A percentile compares a stretch with the other conserved stretches of the same genome.
Evolutionary conservation across 1,140 invertebrate genomes (phyloP).

Genomic region (Heterodera schachtii): DNA sequence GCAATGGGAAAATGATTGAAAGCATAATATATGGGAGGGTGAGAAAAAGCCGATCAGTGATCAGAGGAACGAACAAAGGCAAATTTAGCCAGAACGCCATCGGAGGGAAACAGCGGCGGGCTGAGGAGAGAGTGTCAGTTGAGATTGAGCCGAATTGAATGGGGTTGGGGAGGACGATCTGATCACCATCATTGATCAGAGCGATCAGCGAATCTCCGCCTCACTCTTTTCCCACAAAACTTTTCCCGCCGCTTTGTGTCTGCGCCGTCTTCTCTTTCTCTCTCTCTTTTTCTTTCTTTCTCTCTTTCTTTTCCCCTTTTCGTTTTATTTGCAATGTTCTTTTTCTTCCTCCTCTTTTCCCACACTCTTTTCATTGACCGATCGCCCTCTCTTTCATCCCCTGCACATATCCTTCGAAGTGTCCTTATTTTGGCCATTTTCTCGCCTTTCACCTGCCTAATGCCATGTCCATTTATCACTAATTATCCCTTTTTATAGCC

Average conservation of each 20-base stretch:
- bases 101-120: slow-evolving; percentile 19
- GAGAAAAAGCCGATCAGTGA: background rate
- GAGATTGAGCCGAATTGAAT: background rate
- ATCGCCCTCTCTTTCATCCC: background rate
- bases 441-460: too few species aligned
- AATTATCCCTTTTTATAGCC: background rate
- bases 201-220: background rate
- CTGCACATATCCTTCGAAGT: slow-evolving; percentile 6
- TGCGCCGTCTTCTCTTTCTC: too few species aligned
- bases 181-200: background rate
- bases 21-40: too few species aligned
- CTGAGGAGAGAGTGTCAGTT: slow-evolving; percentile 10
- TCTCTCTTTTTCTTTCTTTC: too few species aligned
- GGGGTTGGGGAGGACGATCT: background rate
- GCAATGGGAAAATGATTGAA: background rate
- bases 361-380: background rate
- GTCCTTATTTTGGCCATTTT: background rate
- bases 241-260: background rate
- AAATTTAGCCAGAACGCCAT: slow-evolving; percentile 14
- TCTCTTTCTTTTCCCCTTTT: too few species aligned
- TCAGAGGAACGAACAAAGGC: background rate
- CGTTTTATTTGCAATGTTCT: too few species aligned
- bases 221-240: background rate
- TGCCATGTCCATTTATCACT: background rate
- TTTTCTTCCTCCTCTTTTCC: background rate